Evolutionary conservation across 1,140 invertebrate species (phyloP).

Genomic region (Pogonognathellus flavescens): DNA sequence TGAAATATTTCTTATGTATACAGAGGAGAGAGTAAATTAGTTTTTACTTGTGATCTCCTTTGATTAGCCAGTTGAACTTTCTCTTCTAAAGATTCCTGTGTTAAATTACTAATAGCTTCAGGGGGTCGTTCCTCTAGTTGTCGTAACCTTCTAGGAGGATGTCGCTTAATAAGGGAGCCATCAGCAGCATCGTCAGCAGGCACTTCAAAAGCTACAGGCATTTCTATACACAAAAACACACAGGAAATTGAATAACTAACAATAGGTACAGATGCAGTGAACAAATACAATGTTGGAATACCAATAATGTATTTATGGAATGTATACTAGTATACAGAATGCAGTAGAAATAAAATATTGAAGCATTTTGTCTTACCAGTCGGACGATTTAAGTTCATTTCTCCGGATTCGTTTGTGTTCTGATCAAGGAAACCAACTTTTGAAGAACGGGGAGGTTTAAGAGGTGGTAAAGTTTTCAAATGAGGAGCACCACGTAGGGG

Average conservation of each 20-base stretch:
- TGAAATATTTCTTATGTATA: too few relatives aligned
- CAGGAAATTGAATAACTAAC: too few relatives aligned
- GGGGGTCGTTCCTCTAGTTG: slow-evolving; percentile 48
- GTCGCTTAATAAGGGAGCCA: slow-evolving; percentile 54
- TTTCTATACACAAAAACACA: background rate
- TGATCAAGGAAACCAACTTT: slow-evolving; percentile 57
- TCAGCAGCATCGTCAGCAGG: slow-evolving; percentile 58
- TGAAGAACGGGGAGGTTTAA: slow-evolving; percentile 56
- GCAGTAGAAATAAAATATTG: too few relatives aligned
- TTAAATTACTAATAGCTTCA: slow-evolving; percentile 25
- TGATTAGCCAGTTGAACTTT: slow-evolving; percentile 63
- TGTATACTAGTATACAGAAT: too few relatives aligned
- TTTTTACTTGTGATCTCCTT: slow-evolving; percentile 58
- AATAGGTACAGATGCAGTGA: background rate
- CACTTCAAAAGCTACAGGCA: slow-evolving; percentile 64
- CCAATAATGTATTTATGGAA: too few relatives aligned
- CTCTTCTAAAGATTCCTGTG: slow-evolving; percentile 59
- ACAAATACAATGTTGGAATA: too few relatives aligned
- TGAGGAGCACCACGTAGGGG: background rate
- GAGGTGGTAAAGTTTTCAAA: slow-evolving; percentile 50
- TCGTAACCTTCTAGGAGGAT: slow-evolving; percentile 61
- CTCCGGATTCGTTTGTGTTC: slow-evolving; percentile 46
- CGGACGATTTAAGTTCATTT: slow-evolving; percentile 50
- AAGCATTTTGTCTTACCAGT: slow-evolving; percentile 9
- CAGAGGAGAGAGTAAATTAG: background rate